These are phyloP conservation scores for Seladonia tumulorum DNA, from an alignment of 2,888 invertebrate species.

Conservation along the genomic window DNA sequence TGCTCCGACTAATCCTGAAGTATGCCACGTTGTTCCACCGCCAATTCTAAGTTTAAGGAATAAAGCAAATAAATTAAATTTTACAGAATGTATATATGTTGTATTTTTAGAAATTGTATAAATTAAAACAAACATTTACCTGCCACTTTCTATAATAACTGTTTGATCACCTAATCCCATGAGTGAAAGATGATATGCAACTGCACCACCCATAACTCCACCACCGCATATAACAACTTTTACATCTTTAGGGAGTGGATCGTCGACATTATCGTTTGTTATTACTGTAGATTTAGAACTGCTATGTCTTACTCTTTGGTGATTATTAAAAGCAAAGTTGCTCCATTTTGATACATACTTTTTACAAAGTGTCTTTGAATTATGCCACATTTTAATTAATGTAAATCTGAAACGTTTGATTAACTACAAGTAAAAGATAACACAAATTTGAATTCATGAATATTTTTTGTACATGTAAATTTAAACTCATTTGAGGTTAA, in stretches of 20 bases:
- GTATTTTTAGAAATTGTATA: neutral
- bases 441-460: neutral
- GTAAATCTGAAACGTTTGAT: slow-evolving; percentile 2
- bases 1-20: slow-evolving; percentile 92
- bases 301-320: slow-evolving; percentile 38
- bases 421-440: neutral
- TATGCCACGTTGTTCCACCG: slow-evolving; percentile 92
- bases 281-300: slow-evolving; percentile 41
- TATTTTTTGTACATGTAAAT: neutral
- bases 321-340: slow-evolving; percentile 33
- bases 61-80: neutral
- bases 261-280: slow-evolving; percentile 54
- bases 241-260: slow-evolving; percentile 85
- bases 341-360: slow-evolving; percentile 43
- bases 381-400: slow-evolving; percentile 73
- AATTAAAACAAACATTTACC: slow-evolving; percentile 84
- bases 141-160: slow-evolving; percentile 93
- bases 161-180: slow-evolving; percentile 93
- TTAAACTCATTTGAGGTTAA: slow-evolving; percentile 27
- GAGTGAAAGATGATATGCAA: slow-evolving; percentile 94
- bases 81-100: neutral
- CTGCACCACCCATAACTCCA: slow-evolving; percentile 95
- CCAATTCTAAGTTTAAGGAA: slow-evolving; percentile 87
- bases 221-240: slow-evolving; percentile 96
- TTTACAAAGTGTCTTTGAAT: slow-evolving; percentile 57